Percentiles rank a stretch among this genome's conserved stretches.
Evolutionary conservation across 2,113 vertebrate genomes (phyloP).

Genomic region (Nipponia nippon): DNA sequence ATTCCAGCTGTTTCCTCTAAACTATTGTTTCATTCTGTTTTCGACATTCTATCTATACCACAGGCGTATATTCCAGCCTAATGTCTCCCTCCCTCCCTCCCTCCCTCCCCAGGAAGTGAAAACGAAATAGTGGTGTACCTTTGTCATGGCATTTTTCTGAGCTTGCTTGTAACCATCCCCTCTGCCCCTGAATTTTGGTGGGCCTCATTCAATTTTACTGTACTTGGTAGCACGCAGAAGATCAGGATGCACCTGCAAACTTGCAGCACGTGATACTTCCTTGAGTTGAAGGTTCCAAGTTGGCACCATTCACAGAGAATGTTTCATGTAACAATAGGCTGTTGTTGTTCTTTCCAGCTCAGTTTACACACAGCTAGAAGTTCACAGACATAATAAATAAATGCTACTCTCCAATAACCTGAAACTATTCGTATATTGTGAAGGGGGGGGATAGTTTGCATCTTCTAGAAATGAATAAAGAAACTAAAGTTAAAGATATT

Average conservation of each 20-base stretch:
- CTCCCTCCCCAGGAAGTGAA: background rate
- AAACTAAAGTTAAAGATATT: background rate
- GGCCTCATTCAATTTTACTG: background rate
- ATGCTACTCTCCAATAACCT: background rate
- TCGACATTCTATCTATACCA: background rate
- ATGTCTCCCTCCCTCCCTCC: background rate
- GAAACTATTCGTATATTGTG: background rate
- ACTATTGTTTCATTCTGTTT: background rate
- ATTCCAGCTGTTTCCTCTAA: background rate
- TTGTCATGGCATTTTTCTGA: background rate
- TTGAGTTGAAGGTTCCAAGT: background rate
- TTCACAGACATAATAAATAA: background rate
- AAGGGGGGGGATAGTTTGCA: background rate
- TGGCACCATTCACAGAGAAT: background rate
- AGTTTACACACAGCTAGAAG: background rate
- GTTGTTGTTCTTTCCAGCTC: background rate
- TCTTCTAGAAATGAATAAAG: background rate
- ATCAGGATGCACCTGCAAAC: conserved; percentile 33
- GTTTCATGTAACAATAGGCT: background rate
- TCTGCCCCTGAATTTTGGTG: rapidly evolving
- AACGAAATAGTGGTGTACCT: rapidly evolving
- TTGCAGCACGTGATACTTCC: background rate
- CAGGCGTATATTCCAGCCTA: background rate
- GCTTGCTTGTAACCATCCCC: background rate
- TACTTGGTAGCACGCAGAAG: background rate